A percentile compares a stretch with the other conserved stretches of the same genome.
Conservation (phyloP, 2,797 vertebrate species). For the Microctenopoma lineatum region DNA sequence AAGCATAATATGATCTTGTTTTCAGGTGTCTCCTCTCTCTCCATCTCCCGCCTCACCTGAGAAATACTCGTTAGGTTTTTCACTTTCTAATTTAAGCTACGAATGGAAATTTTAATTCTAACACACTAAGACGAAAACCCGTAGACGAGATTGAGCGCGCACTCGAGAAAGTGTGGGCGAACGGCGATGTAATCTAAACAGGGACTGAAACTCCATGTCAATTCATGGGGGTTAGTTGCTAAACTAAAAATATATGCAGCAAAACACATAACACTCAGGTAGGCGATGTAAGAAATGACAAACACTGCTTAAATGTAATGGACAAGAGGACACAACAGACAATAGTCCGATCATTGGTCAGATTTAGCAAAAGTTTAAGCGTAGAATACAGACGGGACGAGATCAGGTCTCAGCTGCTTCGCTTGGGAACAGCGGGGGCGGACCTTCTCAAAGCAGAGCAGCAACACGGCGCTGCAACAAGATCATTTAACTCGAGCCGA, state of each 20-base stretch:
- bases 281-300: conserved; percentile 3
- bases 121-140: conserved; percentile 2
- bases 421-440: conserved; percentile 41
- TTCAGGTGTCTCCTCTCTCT: not conserved
- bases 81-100: conserved; percentile 34
- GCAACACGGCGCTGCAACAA: not conserved
- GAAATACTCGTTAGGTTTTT: not conserved
- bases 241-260: conserved; percentile 28
- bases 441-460: conserved; percentile 6
- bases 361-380: not conserved
- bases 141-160: conserved; percentile 1
- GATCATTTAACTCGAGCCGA: not conserved
- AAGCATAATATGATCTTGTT: not conserved
- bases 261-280: not conserved
- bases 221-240: conserved; percentile 21
- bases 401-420: not conserved
- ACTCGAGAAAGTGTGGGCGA: conserved; percentile 51
- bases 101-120: conserved; percentile 52
- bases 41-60: conserved; percentile 11
- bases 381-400: not conserved
- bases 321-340: not conserved
- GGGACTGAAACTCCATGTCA: conserved; percentile 26
- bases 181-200: conserved; percentile 24
- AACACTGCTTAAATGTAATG: not conserved
- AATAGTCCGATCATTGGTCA: not conserved